Evolutionary conservation across 2,113 vertebrate genomes (phyloP), one percentile per base, ranked within the genome.

Genomic region (Notarius lentiginosus): DNA sequence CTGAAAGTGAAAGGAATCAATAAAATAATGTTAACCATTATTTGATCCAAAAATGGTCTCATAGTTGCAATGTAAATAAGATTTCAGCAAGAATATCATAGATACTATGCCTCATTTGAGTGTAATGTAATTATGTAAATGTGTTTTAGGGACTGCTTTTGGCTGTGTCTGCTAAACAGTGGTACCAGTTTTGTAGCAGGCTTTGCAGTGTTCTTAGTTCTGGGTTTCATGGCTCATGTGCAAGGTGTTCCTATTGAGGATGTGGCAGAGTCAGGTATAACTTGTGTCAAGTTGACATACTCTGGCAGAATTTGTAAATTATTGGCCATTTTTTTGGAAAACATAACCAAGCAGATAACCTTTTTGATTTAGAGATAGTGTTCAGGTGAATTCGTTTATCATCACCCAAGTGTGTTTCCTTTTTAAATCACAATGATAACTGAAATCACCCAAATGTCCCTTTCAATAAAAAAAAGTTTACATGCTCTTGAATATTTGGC

Each of bases 161-260:
- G 91, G 90, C 88, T 96, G 89, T 95, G 94, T 83, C 87, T 94
- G 76, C 90, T 96, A 58, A 96, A 96, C 91, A 93, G 94, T 65
- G 73, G 65, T 1, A 96, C 95, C 83, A 96, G 95, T 51, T 4
- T 96, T 0, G 92, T 95, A 0, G 95, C 94, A 83, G 95, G 95
- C 0, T 95, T 96, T 85, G 94, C 94, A 0, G 94, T 96, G 34
- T 95, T 95, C 91, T 95, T 94, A 0, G 93, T 96, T 80, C 89
- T 96, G 66, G 95, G 95, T 17, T 96, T 96, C 90, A 96, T 96
- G 95, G 92, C 95, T n/a, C 87, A 94, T 12, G 87, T 95, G 79
- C 94, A 95, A 79, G 93, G 93, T 0, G 88, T 92, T 75, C 88
- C 94, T 34, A 92, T 96, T 20, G 91, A 89, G 56, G 88, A 94